These are phyloP conservation scores for Rhagonycha fulva DNA, from an alignment of 2,888 invertebrate species.

Conservation along the genomic window DNA sequence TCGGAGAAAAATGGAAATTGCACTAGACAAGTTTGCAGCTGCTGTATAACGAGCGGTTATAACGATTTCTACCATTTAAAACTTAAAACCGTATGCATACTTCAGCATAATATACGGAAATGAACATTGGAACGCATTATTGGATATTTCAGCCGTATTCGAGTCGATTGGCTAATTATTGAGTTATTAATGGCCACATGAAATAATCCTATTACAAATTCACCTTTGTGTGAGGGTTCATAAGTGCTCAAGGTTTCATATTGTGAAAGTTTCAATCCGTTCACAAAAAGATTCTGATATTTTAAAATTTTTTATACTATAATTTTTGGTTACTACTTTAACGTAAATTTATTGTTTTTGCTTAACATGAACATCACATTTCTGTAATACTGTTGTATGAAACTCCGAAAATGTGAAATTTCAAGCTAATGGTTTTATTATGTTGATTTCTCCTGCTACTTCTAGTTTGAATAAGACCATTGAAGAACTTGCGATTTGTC, in stretches of 20 bases:
- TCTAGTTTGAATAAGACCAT: neutral
- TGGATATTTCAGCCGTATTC: neutral
- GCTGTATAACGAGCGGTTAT: neutral
- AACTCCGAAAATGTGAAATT: neutral
- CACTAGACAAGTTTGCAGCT: neutral
- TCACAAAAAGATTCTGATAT: no score
- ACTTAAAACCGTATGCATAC: neutral
- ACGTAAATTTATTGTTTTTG: neutral
- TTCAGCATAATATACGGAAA: neutral
- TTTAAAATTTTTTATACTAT: no score
- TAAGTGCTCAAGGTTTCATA: neutral
- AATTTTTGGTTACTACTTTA: neutral
- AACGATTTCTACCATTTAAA: neutral
- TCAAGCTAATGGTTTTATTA: neutral
- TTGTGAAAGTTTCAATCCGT: neutral
- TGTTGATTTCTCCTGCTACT: neutral
- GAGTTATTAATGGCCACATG: neutral
- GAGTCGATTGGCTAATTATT: neutral
- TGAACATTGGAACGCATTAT: neutral
- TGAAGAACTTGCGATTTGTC: neutral
- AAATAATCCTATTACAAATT: neutral
- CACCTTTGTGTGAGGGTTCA: neutral
- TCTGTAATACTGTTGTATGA: neutral
- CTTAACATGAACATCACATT: neutral
- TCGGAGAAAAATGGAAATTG: neutral